A percentile compares a stretch with the other conserved stretches of the same genome.
Evolutionary conservation across 2,113 vertebrate genomes (phyloP).

Genomic region (Burhinus bistriatus): DNA sequence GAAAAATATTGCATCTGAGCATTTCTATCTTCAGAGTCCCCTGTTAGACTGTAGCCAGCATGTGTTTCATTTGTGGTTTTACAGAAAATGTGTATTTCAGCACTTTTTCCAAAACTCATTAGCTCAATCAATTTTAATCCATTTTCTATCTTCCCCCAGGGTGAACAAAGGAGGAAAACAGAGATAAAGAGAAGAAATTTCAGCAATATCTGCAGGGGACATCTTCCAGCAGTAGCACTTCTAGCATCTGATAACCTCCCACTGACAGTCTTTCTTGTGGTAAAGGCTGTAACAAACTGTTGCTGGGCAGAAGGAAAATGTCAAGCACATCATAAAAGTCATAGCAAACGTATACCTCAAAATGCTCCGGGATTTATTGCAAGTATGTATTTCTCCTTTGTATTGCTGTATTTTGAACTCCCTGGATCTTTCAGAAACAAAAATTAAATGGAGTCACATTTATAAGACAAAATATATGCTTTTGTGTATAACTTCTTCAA

Average conservation of each 20-base stretch:
- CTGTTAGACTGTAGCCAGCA: neutral
- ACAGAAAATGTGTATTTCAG: neutral
- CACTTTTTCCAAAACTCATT: neutral
- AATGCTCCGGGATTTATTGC: neutral
- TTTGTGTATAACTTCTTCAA: neutral
- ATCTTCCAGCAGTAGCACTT: neutral
- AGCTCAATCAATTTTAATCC: conserved; percentile 4
- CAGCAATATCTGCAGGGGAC: neutral
- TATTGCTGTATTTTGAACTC: neutral
- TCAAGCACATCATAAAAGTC: neutral
- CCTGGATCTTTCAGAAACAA: neutral
- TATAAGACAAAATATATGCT: neutral
- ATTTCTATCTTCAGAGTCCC: neutral
- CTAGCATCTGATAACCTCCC: neutral
- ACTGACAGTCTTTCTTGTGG: neutral
- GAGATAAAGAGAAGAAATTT: neutral
- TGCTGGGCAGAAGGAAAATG: neutral
- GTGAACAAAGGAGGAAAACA: neutral
- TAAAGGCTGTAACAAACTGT: neutral
- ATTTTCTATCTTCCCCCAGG: neutral
- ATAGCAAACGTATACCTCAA: neutral
- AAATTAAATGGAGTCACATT: neutral
- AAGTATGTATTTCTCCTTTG: neutral
- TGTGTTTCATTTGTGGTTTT: neutral
- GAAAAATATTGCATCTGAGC: neutral